Evolutionary conservation across 2,888 invertebrate genomes (phyloP).

Genomic region (Torymus auratus): DNA sequence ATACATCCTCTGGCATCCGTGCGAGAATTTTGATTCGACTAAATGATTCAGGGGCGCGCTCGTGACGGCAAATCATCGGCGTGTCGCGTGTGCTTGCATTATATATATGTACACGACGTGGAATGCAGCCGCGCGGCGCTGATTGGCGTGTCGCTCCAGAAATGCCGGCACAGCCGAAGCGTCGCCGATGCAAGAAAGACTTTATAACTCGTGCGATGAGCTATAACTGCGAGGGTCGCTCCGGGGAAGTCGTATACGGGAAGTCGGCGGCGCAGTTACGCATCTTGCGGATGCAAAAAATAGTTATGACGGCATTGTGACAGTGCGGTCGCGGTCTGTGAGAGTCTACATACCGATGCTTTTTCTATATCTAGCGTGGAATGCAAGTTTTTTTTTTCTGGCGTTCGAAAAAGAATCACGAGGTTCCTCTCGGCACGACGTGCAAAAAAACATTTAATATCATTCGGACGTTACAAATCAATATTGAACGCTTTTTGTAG

Average conservation of each 20-base stretch:
- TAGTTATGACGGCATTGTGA: constrained; percentile 26
- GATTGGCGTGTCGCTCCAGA: constrained; percentile 66
- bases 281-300: constrained; percentile 3
- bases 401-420: too few species aligned
- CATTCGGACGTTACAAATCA: too few species aligned
- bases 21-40: constrained; percentile 60
- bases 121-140: constrained; percentile 16
- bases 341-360: too few species aligned
- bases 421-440: too few species aligned
- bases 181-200: constrained; percentile 27
- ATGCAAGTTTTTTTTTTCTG: too few species aligned
- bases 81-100: constrained; percentile 8
- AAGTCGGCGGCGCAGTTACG: constrained; percentile 7
- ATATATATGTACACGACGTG: too few species aligned
- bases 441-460: too few species aligned
- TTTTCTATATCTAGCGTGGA: too few species aligned
- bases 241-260: constrained; percentile 24
- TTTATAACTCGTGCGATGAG: background rate
- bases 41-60: constrained; percentile 44
- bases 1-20: constrained; percentile 47
- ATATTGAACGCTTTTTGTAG: too few species aligned
- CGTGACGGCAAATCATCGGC: constrained; percentile 62
- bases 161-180: constrained; percentile 58
- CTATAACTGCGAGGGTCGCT: too few species aligned
- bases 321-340: background rate